A percentile compares a stretch with the other conserved stretches of the same genome.
Conservation (phyloP, 2,113 vertebrate species). For the Petromus typicus region DNA sequence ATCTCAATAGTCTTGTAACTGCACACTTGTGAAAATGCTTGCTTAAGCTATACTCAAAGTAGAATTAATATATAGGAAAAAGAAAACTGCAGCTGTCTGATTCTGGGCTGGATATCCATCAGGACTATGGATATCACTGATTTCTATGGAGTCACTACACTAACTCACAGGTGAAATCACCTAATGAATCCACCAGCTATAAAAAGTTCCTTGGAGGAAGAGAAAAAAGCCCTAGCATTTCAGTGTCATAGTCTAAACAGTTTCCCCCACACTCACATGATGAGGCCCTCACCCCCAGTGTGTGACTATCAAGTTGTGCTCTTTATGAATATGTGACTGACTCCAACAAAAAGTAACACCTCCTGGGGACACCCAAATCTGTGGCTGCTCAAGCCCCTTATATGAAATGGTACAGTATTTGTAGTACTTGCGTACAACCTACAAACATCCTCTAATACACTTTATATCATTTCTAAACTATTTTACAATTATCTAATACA, state of each 20-base stretch:
- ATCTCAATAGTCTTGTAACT: not conserved
- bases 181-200: not conserved
- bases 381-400: not conserved
- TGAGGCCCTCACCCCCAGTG: not conserved
- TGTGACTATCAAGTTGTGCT: not conserved
- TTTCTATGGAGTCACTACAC: not conserved
- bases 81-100: not conserved
- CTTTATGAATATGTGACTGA: not conserved
- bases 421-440: not conserved
- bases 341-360: not conserved
- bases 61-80: conserved; percentile 20
- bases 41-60: not conserved
- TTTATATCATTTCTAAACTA: not conserved
- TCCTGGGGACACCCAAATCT: not conserved
- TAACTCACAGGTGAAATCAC: not conserved
- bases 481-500: not conserved
- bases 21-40: not conserved
- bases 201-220: not conserved
- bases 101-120: not conserved
- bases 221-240: not conserved
- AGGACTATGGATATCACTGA: not conserved
- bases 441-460: not conserved
- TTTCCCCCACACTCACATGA: not conserved
- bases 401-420: not conserved
- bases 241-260: not conserved